Conservation (phyloP, 2,888 invertebrate species). For the Drosophila affinis region DNA sequence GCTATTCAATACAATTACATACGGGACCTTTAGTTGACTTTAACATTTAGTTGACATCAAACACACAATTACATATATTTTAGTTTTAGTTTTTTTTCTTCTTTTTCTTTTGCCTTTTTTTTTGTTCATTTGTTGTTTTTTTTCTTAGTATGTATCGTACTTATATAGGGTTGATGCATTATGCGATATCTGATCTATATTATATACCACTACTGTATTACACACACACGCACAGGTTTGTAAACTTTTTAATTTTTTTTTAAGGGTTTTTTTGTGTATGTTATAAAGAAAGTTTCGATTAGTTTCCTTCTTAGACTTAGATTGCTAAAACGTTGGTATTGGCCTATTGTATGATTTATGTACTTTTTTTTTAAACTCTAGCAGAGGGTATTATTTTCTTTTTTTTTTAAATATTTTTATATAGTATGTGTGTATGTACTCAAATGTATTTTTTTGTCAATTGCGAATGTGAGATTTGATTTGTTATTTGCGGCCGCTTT, state of each 20-base stretch:
- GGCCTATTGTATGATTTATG: conserved; percentile 45
- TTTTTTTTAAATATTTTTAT: neutral
- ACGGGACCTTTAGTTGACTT: conserved; percentile 45
- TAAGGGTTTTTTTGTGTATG: conserved; percentile 18
- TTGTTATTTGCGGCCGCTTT: conserved; percentile 3
- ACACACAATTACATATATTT: conserved; percentile 43
- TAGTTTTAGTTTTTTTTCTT: conserved; percentile 23
- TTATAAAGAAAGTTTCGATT: conserved; percentile 43
- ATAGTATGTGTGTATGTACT: neutral
- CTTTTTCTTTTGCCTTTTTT: conserved; percentile 17
- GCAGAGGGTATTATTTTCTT: conserved; percentile 2
- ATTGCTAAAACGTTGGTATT: conserved; percentile 52
- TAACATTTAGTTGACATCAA: conserved; percentile 69
- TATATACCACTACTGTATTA: conserved; percentile 40
- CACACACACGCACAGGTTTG: conserved; percentile 46
- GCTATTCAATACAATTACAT: conserved; percentile 42
- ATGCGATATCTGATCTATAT: conserved; percentile 38
- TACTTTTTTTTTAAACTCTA: conserved; percentile 7
- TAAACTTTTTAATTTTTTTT: conserved; percentile 34
- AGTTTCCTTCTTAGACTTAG: conserved; percentile 43
- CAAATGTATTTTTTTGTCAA: conserved; percentile 2
- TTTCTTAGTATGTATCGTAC: conserved; percentile 42
- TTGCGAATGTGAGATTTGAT: conserved; percentile 12
- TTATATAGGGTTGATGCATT: conserved; percentile 44
- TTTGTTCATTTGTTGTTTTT: conserved; percentile 16